Percentiles rank a stretch among this genome's conserved stretches.
Conservation (phyloP, 2,888 invertebrate species). For the Mallateleia sp. region DNA sequence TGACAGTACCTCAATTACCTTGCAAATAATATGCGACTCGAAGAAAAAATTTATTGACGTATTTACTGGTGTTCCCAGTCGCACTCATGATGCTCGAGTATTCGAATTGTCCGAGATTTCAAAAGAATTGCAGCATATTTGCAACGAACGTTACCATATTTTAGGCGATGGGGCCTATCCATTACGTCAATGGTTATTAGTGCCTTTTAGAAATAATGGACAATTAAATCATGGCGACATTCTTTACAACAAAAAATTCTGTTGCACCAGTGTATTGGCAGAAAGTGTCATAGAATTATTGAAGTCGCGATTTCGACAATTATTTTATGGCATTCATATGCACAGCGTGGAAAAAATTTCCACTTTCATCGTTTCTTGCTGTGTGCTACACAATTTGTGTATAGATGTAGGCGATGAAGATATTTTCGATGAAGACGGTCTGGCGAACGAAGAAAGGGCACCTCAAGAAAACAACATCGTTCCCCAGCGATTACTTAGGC, state of each 20-base stretch:
- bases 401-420: neutral
- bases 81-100: slow-evolving; percentile 31
- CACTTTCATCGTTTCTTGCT: slow-evolving; percentile 19
- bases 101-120: slow-evolving; percentile 32
- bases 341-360: slow-evolving; percentile 6
- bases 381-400: slow-evolving; percentile 13
- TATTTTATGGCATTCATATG: slow-evolving; percentile 23
- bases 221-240: too few relatives aligned
- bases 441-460: too few relatives aligned
- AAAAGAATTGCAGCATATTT: slow-evolving; percentile 22
- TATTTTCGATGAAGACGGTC: too few relatives aligned
- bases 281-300: too few relatives aligned
- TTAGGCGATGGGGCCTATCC: slow-evolving; percentile 84
- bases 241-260: too few relatives aligned
- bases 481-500: too few relatives aligned
- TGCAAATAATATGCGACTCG: slow-evolving; percentile 29
- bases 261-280: too few relatives aligned
- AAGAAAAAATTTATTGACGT: slow-evolving; percentile 61
- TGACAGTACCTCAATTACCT: neutral
- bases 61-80: slow-evolving; percentile 50
- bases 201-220: slow-evolving; percentile 84
- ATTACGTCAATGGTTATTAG: slow-evolving; percentile 78
- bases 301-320: slow-evolving; percentile 11
- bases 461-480: too few relatives aligned
- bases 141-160: slow-evolving; percentile 78